These are phyloP conservation scores for Hyla sarda DNA, from an alignment of 2,113 vertebrate species.

Conservation along the genomic window DNA sequence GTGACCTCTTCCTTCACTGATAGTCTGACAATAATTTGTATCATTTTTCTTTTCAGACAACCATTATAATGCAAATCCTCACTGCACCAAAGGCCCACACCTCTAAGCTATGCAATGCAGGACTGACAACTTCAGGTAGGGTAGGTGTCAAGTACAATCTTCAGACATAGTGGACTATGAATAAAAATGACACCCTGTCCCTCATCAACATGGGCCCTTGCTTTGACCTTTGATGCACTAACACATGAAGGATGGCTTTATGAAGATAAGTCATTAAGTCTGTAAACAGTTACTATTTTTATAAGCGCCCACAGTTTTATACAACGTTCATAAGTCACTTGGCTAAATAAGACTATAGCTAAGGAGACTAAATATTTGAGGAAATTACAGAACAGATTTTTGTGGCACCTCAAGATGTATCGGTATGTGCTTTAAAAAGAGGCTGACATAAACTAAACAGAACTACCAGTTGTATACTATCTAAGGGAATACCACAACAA, in stretches of 20 bases:
- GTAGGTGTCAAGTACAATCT: background rate
- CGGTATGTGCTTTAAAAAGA: background rate
- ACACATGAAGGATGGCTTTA: background rate
- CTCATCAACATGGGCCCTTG: background rate
- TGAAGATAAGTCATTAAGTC: background rate
- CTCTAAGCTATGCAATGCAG: background rate
- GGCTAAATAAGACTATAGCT: background rate
- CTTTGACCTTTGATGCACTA: background rate
- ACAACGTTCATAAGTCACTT: background rate
- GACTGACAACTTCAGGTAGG: background rate
- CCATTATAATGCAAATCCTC: background rate
- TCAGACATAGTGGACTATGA: background rate
- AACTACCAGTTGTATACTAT: background rate
- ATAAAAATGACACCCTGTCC: background rate
- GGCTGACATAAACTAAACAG: background rate
- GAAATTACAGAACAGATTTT: background rate
- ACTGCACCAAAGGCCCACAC: background rate
- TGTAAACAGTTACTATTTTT: background rate
- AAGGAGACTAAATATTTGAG: background rate
- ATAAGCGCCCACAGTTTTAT: background rate
- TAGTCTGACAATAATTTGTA: too few relatives aligned
- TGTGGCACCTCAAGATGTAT: background rate
- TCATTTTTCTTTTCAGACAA: too few relatives aligned
- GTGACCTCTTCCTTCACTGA: too few relatives aligned
- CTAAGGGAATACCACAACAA: background rate